Conservation (phyloP, 2,113 vertebrate genomes). For the Chiloscyllium plagiosum region DNA sequence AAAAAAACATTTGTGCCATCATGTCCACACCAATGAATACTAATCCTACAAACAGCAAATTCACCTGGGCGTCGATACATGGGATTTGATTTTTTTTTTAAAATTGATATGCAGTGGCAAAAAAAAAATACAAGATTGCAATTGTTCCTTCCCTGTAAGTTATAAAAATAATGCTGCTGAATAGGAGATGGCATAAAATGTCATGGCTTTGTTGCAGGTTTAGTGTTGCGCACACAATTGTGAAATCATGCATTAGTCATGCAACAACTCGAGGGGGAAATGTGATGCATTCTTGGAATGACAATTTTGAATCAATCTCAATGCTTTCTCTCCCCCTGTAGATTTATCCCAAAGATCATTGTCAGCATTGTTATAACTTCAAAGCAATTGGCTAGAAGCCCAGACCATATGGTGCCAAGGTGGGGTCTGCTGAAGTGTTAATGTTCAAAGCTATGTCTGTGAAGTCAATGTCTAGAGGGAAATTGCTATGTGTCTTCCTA, state of each 20-base stretch:
- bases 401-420: conserved; percentile 58
- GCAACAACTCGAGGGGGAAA: not conserved
- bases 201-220: conserved; percentile 4
- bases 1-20: not conserved
- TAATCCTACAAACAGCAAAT: not conserved
- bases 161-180: not conserved
- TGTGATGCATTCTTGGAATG: conserved; percentile 4
- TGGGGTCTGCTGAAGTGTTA: conserved; percentile 53
- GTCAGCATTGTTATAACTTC: conserved; percentile 35
- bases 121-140: not conserved
- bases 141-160: not conserved
- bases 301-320: conserved; percentile 27
- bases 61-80: not conserved
- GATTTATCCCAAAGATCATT: not conserved
- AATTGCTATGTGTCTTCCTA: conserved; percentile 23
- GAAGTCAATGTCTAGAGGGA: conserved; percentile 33
- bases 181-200: not conserved
- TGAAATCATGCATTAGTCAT: not conserved
- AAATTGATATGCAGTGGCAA: not conserved
- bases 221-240: not conserved
- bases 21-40: not conserved
- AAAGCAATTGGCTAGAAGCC: conserved; percentile 47
- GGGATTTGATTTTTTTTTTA: not conserved
- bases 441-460: conserved; percentile 49
- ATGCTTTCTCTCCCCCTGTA: conserved; percentile 20